These are phyloP conservation scores for Thunnus maccoyii DNA, from an alignment of 2,113 vertebrate species.

Conservation along the genomic window DNA sequence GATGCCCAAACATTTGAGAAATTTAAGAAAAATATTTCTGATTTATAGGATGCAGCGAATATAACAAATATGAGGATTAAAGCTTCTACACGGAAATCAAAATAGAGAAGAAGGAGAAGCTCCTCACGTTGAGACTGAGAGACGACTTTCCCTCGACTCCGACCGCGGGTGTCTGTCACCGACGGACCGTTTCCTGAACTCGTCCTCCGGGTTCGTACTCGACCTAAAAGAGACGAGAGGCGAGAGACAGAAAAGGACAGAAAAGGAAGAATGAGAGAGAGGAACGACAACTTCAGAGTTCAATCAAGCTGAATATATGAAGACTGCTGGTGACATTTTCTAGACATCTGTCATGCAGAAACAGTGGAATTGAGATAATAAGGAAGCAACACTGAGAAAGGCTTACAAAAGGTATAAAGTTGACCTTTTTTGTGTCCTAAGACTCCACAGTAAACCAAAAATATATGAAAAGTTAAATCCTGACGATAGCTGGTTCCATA, in stretches of 20 bases:
- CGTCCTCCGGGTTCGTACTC: constrained; percentile 87
- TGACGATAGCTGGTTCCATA: too few relatives aligned
- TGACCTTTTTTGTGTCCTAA: too few relatives aligned
- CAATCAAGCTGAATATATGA: constrained; percentile 79
- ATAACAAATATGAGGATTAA: too few relatives aligned
- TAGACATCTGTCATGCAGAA: constrained; percentile 15
- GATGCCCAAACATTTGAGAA: too few relatives aligned
- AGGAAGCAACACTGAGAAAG: too few relatives aligned
- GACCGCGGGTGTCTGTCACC: constrained; percentile 88
- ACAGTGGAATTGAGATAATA: background rate
- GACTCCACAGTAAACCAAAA: too few relatives aligned
- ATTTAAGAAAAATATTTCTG: too few relatives aligned
- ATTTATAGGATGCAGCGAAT: too few relatives aligned
- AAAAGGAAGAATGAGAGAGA: background rate
- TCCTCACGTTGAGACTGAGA: constrained; percentile 96
- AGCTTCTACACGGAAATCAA: too few relatives aligned
- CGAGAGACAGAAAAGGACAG: constrained; percentile 51
- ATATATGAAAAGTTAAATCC: too few relatives aligned
- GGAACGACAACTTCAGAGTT: background rate
- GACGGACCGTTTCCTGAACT: constrained; percentile 68
- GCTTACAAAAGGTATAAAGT: too few relatives aligned
- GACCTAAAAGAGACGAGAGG: constrained; percentile 84
- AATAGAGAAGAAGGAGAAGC: background rate
- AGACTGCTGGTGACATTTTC: background rate
- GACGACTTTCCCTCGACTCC: constrained; percentile 92